Base-by-base conservation (phyloP, 2,888 invertebrate genomes). In the Caradrina kadenii region DNA sequence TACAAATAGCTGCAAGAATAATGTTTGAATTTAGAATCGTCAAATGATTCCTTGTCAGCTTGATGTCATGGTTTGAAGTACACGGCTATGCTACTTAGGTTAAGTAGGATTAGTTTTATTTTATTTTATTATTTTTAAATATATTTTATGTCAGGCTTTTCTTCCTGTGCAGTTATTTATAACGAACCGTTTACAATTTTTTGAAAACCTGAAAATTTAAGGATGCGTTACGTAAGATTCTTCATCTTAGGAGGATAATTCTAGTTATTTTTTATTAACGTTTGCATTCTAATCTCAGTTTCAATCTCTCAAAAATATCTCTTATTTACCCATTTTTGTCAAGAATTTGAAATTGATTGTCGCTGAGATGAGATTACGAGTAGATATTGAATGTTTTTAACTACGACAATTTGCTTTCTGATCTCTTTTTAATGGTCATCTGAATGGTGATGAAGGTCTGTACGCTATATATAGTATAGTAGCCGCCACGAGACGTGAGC, bases 141-240 rank as follows among this genome's bases (percentile, higher is more conserved):
- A 19, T 61, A 17, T 73, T 74, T 74, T 10, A 79, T 78, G 74
- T 58, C 48, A n/a, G 11, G 31, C 19, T 39, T 31, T n/a, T 17
- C 31, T 56, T 56, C 17, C 48, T 8, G 50, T 63, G 26, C 22
- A 31, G 45, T 63, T 35, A 31, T 69, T 56, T 48, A 19, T n/a
- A 22, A 62, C 56, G 76, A 52, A 17, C 73, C 58, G 0, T 73
- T 64, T 15, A 31, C 17, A 0, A 49, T 68, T 59, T 77, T 64
- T 78, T 77, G 31, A 73, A 50, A 31, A 59, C 63, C 42, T 19
- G 6, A 0, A 45, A 26, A 22, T 22, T 1, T 10, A 52, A 77
- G 21, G 60, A 91, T 90, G 91, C 84, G 77, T 71, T 86, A 88
- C 82, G 91, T 92, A 82, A 87, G 74, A 45, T 56, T 11, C 7